Evolutionary conservation across 1,140 invertebrate genomes (phyloP).

Genomic region (Cyclargus thomasi): DNA sequence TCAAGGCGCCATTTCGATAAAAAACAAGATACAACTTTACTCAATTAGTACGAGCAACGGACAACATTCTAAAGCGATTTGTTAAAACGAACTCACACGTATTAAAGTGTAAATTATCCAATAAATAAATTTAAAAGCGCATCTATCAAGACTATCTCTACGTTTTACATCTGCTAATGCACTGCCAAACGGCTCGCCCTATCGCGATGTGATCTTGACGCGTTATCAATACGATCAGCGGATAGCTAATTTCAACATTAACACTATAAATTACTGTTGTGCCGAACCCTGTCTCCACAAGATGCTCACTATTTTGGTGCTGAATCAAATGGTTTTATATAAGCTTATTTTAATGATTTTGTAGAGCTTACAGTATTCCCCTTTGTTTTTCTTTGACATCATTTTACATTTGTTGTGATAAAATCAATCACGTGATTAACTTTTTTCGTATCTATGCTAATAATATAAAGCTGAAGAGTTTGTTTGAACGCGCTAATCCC

Average conservation of each 20-base stretch:
- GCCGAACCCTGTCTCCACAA: not conserved
- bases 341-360: not conserved
- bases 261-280: not conserved
- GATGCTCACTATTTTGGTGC: too few relatives aligned
- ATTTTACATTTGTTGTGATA: too few relatives aligned
- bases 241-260: not conserved
- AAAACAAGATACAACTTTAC: not conserved
- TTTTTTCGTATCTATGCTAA: too few relatives aligned
- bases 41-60: too few relatives aligned
- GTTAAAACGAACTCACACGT: not conserved
- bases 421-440: too few relatives aligned
- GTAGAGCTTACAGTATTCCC: too few relatives aligned
- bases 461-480: too few relatives aligned
- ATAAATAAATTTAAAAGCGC: not conserved
- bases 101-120: conserved; percentile 1
- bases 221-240: not conserved
- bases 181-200: not conserved
- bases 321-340: not conserved
- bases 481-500: too few relatives aligned
- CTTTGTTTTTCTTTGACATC: too few relatives aligned
- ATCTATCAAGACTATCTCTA: not conserved
- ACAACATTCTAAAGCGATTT: not conserved
- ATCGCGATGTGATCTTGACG: not conserved
- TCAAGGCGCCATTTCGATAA: too few relatives aligned
- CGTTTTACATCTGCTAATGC: not conserved